These are phyloP conservation scores for Aphelocoma coerulescens DNA, from an alignment of 2,113 vertebrate species.

Conservation along the genomic window DNA sequence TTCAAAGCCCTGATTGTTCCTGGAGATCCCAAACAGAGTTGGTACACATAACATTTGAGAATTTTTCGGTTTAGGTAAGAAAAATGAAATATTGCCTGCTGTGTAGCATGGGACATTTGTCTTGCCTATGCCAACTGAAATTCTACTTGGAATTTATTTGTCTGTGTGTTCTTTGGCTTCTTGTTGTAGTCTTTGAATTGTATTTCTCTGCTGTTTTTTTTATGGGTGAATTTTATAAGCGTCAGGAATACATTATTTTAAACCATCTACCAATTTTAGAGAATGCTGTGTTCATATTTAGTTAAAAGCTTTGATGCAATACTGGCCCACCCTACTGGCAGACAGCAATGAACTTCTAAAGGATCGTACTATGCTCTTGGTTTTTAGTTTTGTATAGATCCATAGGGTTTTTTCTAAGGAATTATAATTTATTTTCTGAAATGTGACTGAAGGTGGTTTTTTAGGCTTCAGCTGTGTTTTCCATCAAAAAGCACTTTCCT, in stretches of 20 bases:
- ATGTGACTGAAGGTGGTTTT: fast-evolving
- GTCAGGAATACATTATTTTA: neutral
- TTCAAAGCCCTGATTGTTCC: neutral
- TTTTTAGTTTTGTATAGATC: neutral
- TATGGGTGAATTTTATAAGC: neutral
- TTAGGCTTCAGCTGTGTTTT: neutral
- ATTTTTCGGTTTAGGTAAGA: neutral
- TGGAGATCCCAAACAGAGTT: neutral
- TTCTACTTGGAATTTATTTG: neutral
- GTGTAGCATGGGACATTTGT: neutral
- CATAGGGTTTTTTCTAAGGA: neutral
- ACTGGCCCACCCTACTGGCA: neutral
- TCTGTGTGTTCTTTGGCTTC: neutral
- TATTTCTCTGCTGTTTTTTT: neutral
- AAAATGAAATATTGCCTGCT: neutral
- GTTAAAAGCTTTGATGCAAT: neutral
- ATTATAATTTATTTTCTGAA: neutral
- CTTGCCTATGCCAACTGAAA: neutral
- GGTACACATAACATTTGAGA: fast-evolving
- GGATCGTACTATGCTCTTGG: neutral
- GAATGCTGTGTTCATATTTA: neutral
- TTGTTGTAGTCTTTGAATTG: neutral
- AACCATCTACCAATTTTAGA: neutral
- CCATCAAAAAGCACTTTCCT: neutral
- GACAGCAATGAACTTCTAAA: neutral